Evolutionary conservation across 2,888 invertebrate genomes (phyloP).

Genomic region (Agonopterix subpropinquella): DNA sequence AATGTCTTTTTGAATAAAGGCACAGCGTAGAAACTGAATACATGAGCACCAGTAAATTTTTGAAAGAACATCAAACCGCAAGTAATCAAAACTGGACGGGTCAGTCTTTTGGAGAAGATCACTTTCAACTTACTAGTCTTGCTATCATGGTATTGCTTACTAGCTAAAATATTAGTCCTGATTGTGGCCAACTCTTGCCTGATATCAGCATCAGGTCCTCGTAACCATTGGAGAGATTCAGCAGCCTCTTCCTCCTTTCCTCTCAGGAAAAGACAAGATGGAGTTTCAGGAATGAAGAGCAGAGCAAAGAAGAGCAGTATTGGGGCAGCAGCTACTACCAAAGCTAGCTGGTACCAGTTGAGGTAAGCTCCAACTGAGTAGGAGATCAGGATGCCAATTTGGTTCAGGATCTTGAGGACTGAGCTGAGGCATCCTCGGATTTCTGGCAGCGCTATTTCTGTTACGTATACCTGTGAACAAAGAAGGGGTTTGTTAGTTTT

Average conservation of each 20-base stretch:
- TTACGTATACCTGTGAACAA: conserved; percentile 86
- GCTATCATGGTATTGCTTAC: conserved; percentile 51
- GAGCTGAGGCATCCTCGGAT: conserved; percentile 91
- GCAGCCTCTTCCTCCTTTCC: conserved; percentile 85
- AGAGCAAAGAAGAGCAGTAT: conserved; percentile 83
- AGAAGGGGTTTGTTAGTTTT: background rate
- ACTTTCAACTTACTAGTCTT: conserved; percentile 49
- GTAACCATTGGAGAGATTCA: conserved; percentile 84
- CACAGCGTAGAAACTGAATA: conserved; percentile 90
- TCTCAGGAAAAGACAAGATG: conserved; percentile 85
- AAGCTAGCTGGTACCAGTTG: conserved; percentile 89
- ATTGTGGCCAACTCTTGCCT: conserved; percentile 83
- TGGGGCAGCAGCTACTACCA: conserved; percentile 85
- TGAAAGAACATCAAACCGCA: conserved; percentile 94
- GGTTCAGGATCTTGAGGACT: conserved; percentile 88
- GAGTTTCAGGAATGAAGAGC: conserved; percentile 91
- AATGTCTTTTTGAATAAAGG: conserved; percentile 90
- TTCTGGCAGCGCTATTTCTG: conserved; percentile 91
- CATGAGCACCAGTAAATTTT: conserved; percentile 87
- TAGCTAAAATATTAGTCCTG: conserved; percentile 79
- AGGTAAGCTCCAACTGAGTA: conserved; percentile 88
- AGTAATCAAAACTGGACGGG: conserved; percentile 85
- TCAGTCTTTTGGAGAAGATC: conserved; percentile 58
- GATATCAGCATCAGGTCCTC: conserved; percentile 86
- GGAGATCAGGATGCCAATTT: conserved; percentile 88